A percentile compares a stretch with the other conserved stretches of the same genome.
Conservation (phyloP, 2,888 invertebrate species). For the Trissolcus japonicus region DNA sequence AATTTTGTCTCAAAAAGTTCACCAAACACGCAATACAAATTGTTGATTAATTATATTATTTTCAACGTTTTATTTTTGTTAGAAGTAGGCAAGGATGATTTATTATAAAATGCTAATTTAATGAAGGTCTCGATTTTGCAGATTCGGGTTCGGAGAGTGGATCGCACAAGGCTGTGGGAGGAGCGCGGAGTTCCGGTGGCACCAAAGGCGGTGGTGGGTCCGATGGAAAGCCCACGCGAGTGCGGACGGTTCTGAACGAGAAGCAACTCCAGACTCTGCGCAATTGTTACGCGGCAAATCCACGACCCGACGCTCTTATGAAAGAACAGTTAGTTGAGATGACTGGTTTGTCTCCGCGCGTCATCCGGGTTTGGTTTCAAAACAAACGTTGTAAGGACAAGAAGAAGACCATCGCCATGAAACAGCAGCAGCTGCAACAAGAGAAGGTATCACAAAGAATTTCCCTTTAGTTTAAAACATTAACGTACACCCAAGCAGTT, state of each 20-base stretch:
- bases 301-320: conserved; percentile 98
- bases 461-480: neutral
- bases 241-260: conserved; percentile 98
- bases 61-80: too few species aligned
- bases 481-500: conserved; percentile 3
- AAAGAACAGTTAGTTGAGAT: conserved; percentile 99
- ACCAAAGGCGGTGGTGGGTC: conserved; percentile 79
- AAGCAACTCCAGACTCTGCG: conserved; percentile 98
- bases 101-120: neutral
- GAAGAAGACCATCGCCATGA: conserved; percentile 96
- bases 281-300: conserved; percentile 98
- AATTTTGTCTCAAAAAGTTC: neutral
- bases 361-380: conserved; percentile 99
- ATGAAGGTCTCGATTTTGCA: conserved; percentile 74
- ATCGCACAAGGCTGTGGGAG: conserved; percentile 87
- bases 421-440: conserved; percentile 98
- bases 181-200: conserved; percentile 78
- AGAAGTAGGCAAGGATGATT: neutral
- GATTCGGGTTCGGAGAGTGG: conserved; percentile 96
- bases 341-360: conserved; percentile 97
- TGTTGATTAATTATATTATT: neutral
- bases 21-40: neutral
- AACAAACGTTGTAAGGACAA: conserved; percentile 99
- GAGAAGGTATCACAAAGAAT: conserved; percentile 86
- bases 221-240: conserved; percentile 98